A percentile compares a stretch with the other conserved stretches of the same genome.
phyloP scores from a whole-genome alignment of 2,113 vertebrate genomes.

The Crocuta crocuta region DNA sequence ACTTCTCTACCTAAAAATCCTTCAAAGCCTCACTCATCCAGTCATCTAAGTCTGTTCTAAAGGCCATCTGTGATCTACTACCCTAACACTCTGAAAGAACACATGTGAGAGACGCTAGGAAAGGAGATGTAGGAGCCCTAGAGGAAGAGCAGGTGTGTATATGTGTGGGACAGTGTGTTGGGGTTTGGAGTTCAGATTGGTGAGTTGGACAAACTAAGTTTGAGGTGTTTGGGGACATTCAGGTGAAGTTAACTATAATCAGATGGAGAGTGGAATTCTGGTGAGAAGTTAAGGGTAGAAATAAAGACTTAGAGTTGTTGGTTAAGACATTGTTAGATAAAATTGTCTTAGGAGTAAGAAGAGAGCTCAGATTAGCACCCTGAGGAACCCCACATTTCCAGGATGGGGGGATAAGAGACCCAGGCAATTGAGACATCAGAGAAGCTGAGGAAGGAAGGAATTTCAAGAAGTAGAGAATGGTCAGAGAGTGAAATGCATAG shows the following conservation, averaged over 20 bases:
- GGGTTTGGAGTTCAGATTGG: not conserved
- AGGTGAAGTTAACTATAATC: not conserved
- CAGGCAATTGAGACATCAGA: constrained; percentile 8
- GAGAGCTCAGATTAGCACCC: not conserved
- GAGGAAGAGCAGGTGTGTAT: not conserved
- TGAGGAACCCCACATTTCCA: not conserved
- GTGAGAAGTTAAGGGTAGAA: not conserved
- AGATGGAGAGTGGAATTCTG: not conserved
- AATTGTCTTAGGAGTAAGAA: not conserved
- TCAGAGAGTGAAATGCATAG: not conserved
- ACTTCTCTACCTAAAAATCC: constrained; percentile 7
- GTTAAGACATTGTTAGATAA: not conserved
- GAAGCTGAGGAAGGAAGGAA: not conserved
- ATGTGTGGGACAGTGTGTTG: not conserved
- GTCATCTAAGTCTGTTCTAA: not conserved
- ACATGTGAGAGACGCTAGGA: not conserved
- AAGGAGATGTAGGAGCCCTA: not conserved
- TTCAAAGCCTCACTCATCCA: not conserved
- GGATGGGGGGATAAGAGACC: not conserved
- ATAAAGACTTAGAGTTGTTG: not conserved
- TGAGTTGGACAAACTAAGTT: not conserved
- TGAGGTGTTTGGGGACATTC: not conserved
- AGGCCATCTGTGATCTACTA: not conserved
- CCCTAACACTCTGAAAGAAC: constrained; percentile 16
- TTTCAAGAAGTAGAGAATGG: not conserved